These are phyloP conservation scores for Opisthograptis luteolata DNA, from an alignment of 2,888 invertebrate species.

Conservation along the genomic window DNA sequence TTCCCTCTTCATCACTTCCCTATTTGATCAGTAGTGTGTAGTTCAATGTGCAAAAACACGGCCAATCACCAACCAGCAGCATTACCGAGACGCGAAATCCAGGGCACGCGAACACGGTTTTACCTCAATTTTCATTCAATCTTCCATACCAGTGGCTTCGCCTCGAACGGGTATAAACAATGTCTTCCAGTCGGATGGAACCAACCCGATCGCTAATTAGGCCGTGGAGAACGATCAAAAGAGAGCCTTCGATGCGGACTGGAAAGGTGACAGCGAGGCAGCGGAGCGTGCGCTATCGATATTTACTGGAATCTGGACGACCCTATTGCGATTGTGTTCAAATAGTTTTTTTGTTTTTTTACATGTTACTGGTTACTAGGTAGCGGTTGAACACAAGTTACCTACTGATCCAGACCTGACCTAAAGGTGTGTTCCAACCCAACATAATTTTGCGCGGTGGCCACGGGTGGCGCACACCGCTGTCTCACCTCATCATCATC, in stretches of 20 bases:
- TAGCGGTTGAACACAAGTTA: too few relatives aligned
- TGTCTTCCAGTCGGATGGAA: constrained; percentile 73
- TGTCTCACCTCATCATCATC: too few relatives aligned
- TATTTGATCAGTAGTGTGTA: too few relatives aligned
- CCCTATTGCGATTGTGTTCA: too few relatives aligned
- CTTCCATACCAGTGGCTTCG: constrained; percentile 74
- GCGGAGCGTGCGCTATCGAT: constrained; percentile 48
- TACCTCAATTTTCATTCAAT: constrained; percentile 82
- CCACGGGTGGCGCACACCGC: too few relatives aligned
- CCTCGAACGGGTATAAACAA: constrained; percentile 76
- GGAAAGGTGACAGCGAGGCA: constrained; percentile 71
- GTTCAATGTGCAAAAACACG: too few relatives aligned
- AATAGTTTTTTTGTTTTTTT: too few relatives aligned
- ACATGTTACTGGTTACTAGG: too few relatives aligned
- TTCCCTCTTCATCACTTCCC: too few relatives aligned
- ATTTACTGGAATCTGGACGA: constrained; percentile 38
- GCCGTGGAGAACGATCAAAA: constrained; percentile 74
- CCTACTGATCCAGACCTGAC: too few relatives aligned
- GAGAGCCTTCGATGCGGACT: constrained; percentile 76
- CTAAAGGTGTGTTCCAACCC: too few relatives aligned
- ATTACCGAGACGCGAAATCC: constrained; percentile 35
- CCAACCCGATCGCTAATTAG: constrained; percentile 79
- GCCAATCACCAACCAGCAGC: constrained; percentile 2
- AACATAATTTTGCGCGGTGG: too few relatives aligned
- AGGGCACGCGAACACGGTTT: constrained; percentile 60